phyloP scores from a whole-genome alignment of 1,140 invertebrate genomes.

The Platyscapa corneri region DNA sequence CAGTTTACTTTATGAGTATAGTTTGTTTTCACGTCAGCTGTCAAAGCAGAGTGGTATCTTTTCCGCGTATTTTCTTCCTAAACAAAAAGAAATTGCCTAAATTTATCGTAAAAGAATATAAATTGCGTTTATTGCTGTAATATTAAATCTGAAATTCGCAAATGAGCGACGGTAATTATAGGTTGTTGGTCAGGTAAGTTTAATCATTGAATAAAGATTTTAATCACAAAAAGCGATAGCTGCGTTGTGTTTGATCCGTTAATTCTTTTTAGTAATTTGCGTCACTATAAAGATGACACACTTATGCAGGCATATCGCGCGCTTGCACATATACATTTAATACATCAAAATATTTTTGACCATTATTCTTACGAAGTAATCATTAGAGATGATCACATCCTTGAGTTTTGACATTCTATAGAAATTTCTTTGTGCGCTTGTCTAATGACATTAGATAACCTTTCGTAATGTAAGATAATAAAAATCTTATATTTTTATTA shows the following conservation, averaged over 20 bases:
- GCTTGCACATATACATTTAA: not conserved
- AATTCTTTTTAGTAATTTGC: slow-evolving; percentile 35
- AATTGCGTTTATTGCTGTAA: not conserved
- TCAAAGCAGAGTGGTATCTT: not conserved
- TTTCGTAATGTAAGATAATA: slow-evolving; percentile 6
- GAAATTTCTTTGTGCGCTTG: not conserved
- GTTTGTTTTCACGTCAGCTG: slow-evolving; percentile 18
- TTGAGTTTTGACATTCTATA: not conserved
- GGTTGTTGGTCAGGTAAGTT: slow-evolving; percentile 2
- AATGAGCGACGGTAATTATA: not conserved
- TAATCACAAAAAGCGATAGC: not conserved
- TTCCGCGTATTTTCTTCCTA: not conserved
- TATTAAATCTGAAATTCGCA: not conserved
- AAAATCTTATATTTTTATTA: not conserved
- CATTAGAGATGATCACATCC: not conserved
- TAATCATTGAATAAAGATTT: not conserved
- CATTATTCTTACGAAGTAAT: not conserved
- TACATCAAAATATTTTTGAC: not conserved
- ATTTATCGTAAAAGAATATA: not conserved
- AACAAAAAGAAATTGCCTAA: not conserved
- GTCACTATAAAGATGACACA: slow-evolving; percentile 21
- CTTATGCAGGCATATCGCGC: not conserved
- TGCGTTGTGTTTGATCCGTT: slow-evolving; percentile 2
- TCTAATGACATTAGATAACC: slow-evolving; percentile 9
- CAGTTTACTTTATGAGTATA: not conserved